These are phyloP conservation scores for Drosophila aff. DNA, from an alignment of 1,140 invertebrate species.

Conservation along the genomic window DNA sequence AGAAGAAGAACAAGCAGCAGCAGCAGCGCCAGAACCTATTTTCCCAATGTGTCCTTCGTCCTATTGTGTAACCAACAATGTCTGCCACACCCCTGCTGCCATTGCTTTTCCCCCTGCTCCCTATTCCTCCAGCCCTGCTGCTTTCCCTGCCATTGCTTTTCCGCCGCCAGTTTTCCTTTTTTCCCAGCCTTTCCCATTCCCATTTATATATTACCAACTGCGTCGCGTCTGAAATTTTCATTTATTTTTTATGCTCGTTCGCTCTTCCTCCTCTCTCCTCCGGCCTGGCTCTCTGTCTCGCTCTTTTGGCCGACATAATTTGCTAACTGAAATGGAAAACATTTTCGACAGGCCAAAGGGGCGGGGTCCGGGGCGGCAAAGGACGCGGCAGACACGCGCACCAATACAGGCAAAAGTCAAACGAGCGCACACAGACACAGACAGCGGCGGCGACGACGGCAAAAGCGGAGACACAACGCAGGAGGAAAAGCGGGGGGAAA, in stretches of 20 bases:
- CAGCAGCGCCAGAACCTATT: conserved; percentile 41
- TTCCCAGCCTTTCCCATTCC: conserved; percentile 40
- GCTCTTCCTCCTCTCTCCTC: conserved; percentile 3
- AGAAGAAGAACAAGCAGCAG: conserved; percentile 12
- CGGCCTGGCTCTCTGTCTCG: conserved; percentile 18
- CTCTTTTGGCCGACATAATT: conserved; percentile 80
- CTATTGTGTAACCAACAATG: conserved; percentile 47
- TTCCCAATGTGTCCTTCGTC: conserved; percentile 47
- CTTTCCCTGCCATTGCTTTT: conserved; percentile 7
- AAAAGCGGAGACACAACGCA: conserved; percentile 28
- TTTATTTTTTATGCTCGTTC: conserved; percentile 64
- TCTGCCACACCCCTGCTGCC: conserved; percentile 49
- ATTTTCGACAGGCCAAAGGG: conserved; percentile 73
- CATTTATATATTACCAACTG: conserved; percentile 63
- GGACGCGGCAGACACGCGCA: conserved; percentile 79
- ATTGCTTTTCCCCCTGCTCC: neutral
- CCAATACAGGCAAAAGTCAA: conserved; percentile 61
- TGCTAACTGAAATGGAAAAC: conserved; percentile 84
- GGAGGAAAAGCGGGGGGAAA: conserved; percentile 12
- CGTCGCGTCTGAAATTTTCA: conserved; percentile 80
- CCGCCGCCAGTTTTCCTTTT: conserved; percentile 16
- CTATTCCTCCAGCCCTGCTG: neutral
- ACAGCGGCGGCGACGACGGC: conserved; percentile 7
- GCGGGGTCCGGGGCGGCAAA: conserved; percentile 22
- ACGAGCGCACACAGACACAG: conserved; percentile 62